Conservation (phyloP, 2,797 vertebrate genomes). For the Clarias pachynema region DNA sequence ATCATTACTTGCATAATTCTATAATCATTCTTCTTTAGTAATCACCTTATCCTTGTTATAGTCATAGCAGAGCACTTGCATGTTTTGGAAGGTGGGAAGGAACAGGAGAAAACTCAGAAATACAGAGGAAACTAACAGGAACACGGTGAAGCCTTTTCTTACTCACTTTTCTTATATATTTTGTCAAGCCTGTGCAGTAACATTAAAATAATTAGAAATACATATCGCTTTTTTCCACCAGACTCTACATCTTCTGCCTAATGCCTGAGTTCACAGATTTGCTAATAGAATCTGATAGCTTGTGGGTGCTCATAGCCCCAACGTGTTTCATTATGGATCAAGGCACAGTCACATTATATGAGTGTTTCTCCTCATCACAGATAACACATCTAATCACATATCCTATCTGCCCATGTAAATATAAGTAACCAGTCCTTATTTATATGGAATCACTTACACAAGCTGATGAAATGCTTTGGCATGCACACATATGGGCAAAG, state of each 20-base stretch:
- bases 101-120: background rate
- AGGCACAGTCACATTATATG: background rate
- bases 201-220: background rate
- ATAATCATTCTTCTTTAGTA: background rate
- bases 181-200: background rate
- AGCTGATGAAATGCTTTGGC: constrained; percentile 35
- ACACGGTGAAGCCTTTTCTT: background rate
- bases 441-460: constrained; percentile 34
- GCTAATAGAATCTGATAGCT: constrained; percentile 13
- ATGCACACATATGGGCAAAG: constrained; percentile 31
- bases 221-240: background rate
- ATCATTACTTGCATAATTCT: background rate
- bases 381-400: background rate
- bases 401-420: background rate
- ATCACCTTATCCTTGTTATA: background rate
- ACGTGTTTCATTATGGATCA: constrained; percentile 10
- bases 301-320: background rate
- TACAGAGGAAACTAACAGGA: background rate
- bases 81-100: background rate
- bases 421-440: background rate
- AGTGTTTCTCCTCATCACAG: constrained; percentile 9
- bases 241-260: background rate
- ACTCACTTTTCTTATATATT: background rate
- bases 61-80: background rate
- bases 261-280: background rate